Base-by-base conservation (phyloP, 2,113 vertebrate genomes). In the Periophthalmodon schlosseri region DNA sequence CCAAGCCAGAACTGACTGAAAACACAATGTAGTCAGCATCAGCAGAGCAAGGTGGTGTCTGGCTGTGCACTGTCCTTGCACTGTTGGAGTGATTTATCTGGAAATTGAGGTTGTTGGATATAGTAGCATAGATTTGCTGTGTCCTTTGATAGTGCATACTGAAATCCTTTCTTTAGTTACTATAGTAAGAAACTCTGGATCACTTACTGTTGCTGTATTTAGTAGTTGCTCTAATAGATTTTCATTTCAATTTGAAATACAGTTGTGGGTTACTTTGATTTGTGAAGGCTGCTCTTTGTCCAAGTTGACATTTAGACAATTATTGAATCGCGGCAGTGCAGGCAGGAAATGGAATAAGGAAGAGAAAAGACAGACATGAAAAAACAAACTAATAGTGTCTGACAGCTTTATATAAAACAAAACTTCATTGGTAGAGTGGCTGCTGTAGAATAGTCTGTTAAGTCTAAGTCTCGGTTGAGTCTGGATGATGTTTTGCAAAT, bases 1-100 rank as follows among this genome's bases (percentile, higher is more conserved):
- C 73, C 75, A 68, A 81, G 81, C 77, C 82, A 76, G 65, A 20
- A 11, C 69, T 77, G 36, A 6, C 76, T 69, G 74, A 72, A 78
- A 84, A 80, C 74, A 72, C 70, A 80, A 73, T 70, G 75, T 71
- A 75, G 84, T 77, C 77, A 84, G 78, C 57, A 72, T 8, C 23
- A 60, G 57, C 63, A 12, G 75, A 81, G 77, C n/a, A 71, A 74
- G 72, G 75, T 69, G 80, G 80, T 60, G 72, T 67, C 80, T 85
- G 79, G 70, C 85, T 76, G 67, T 10, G 6, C 28, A 72, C 78
- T 69, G 14, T 9, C 44, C 79, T 68, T 44, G 9, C 69, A 78
- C 71, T 23, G 34, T 33, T n/a, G 52, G 39, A 44, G 73, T 20
- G 50, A 33, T 13, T 33, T 28, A 69, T 61, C 39, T 44, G 2